Evolutionary conservation across 2,888 invertebrate genomes (phyloP).

Genomic region (Cyclophora albipunctata): DNA sequence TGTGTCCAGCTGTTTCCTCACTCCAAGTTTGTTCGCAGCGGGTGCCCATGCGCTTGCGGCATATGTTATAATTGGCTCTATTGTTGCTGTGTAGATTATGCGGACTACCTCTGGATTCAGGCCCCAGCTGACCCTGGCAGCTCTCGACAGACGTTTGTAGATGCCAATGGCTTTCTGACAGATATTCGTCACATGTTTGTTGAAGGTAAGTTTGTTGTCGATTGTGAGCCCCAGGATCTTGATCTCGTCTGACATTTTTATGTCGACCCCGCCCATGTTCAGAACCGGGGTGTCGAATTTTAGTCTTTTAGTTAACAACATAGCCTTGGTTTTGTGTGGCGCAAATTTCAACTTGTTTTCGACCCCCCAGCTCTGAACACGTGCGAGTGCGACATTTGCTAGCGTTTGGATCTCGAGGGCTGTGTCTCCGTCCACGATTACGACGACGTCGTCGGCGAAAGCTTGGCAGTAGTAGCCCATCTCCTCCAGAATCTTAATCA

Average conservation of each 20-base stretch:
- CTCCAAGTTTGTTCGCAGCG: background rate
- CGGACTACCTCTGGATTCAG: no score
- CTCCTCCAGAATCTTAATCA: background rate
- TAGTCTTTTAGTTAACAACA: background rate
- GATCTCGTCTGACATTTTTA: background rate
- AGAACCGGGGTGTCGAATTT: background rate
- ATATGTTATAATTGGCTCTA: background rate
- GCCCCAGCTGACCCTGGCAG: no score
- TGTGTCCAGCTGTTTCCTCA: background rate
- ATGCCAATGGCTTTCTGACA: no score
- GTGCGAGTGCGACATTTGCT: constrained; percentile 12
- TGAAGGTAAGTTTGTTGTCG: background rate
- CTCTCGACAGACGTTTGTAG: no score
- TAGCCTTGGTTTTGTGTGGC: background rate
- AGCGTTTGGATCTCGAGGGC: constrained; percentile 2
- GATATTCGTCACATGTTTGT: background rate
- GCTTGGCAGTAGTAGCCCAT: constrained; percentile 6
- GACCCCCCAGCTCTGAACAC: constrained; percentile 6
- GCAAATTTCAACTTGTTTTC: constrained; percentile 3
- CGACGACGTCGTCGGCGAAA: constrained; percentile 7
- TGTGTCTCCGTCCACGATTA: constrained; percentile 7
- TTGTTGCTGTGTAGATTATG: background rate
- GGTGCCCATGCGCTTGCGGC: constrained; percentile 2
- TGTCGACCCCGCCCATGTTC: background rate
- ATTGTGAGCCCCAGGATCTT: background rate